Conservation (phyloP, 2,797 vertebrate species). For the Sparus aurata region DNA sequence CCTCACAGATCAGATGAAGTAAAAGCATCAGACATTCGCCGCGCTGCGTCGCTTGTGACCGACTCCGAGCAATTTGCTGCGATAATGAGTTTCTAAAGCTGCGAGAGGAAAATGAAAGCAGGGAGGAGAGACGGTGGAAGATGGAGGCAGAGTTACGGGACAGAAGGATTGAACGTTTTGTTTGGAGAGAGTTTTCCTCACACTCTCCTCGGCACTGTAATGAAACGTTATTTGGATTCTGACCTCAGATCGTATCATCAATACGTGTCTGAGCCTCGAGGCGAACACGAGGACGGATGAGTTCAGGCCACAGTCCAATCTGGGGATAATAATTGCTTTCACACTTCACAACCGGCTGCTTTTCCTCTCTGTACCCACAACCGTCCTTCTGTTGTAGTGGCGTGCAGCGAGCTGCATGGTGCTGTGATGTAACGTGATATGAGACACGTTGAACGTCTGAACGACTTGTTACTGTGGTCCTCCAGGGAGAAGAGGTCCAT, state of each 20-base stretch:
- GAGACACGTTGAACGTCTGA: no score
- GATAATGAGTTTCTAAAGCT: slow-evolving; percentile 33
- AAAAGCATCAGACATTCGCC: not conserved
- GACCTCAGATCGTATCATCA: slow-evolving; percentile 10
- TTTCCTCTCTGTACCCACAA: not conserved
- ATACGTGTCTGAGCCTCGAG: not conserved
- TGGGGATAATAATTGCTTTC: slow-evolving; percentile 17
- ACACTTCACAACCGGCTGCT: not conserved
- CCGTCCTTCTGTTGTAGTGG: not conserved
- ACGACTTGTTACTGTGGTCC: no score
- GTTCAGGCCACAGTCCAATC: not conserved
- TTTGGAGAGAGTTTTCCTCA: not conserved
- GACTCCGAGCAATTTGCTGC: slow-evolving; percentile 44
- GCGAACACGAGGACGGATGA: slow-evolving; percentile 4
- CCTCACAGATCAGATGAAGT: slow-evolving; percentile 12
- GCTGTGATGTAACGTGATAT: no score
- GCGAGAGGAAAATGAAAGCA: not conserved
- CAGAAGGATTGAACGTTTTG: not conserved
- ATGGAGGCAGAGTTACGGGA: not conserved
- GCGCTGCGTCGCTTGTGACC: not conserved
- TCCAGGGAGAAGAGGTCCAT: no score
- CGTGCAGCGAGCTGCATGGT: not conserved
- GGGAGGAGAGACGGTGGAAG: not conserved
- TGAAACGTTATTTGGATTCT: slow-evolving; percentile 5
- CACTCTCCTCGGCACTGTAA: slow-evolving; percentile 6